Evolutionary conservation across 2,888 invertebrate genomes (phyloP).

Genomic region (Gryllus longicercus): DNA sequence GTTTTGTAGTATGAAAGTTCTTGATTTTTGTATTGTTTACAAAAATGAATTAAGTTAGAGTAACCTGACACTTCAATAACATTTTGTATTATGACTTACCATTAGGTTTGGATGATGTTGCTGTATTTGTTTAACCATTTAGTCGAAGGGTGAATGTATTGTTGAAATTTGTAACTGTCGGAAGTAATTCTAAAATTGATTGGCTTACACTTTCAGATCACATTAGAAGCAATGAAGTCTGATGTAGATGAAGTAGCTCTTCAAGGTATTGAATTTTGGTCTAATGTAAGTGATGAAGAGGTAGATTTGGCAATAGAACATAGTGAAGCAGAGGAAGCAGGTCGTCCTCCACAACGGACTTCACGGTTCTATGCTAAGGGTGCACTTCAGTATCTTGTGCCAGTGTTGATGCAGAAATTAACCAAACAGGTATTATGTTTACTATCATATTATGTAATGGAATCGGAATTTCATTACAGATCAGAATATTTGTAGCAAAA

Average conservation of each 20-base stretch:
- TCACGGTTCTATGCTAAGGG: conserved; percentile 98
- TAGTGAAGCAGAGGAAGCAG: conserved; percentile 87
- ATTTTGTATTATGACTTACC: too few relatives aligned
- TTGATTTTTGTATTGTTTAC: too few relatives aligned
- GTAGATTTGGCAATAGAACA: conserved; percentile 92
- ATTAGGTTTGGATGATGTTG: too few relatives aligned
- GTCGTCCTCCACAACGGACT: conserved; percentile 89
- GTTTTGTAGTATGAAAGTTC: too few relatives aligned
- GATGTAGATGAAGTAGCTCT: conserved; percentile 93
- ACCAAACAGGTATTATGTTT: conserved; percentile 44
- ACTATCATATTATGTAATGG: background rate
- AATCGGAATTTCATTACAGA: background rate
- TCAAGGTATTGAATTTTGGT: conserved; percentile 99
- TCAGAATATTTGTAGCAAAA: background rate
- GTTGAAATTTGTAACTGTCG: too few relatives aligned
- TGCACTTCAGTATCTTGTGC: conserved; percentile 90
- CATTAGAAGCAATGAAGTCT: conserved; percentile 97
- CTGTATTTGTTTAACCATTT: too few relatives aligned
- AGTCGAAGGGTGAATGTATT: too few relatives aligned
- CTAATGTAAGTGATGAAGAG: conserved; percentile 98
- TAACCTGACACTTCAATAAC: too few relatives aligned
- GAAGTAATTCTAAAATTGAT: background rate
- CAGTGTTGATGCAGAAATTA: conserved; percentile 87
- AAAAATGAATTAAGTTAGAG: too few relatives aligned
- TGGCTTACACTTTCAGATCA: conserved; percentile 60